A percentile compares a stretch with the other conserved stretches of the same genome.
These are phyloP conservation scores for Salvelinus sp. DNA, from an alignment of 2,113 vertebrate species.

Conservation along the genomic window DNA sequence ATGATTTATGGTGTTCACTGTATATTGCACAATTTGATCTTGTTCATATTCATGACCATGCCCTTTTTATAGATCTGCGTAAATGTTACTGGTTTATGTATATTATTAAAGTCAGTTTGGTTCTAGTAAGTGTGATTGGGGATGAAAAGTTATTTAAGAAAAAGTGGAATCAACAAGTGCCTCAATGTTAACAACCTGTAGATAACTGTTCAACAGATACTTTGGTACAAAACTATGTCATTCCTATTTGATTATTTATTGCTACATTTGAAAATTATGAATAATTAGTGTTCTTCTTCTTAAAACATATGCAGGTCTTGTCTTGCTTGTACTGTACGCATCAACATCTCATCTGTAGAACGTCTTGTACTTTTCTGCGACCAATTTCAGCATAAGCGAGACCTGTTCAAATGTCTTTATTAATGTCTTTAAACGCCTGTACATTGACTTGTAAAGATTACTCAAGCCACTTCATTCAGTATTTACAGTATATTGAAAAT, in stretches of 20 bases:
- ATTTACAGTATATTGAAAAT: neutral
- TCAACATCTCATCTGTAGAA: constrained; percentile 14
- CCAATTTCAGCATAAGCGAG: neutral
- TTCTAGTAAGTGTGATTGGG: neutral
- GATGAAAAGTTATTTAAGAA: neutral
- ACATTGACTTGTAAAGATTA: neutral
- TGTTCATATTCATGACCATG: neutral
- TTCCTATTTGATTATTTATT: constrained; percentile 21
- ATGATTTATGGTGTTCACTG: too few species aligned
- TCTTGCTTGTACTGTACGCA: neutral
- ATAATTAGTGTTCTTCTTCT: neutral
- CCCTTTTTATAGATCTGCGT: neutral
- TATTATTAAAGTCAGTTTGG: constrained; percentile 3
- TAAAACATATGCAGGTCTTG: neutral
- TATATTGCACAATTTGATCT: constrained; percentile 27
- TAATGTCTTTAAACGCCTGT: constrained; percentile 21
- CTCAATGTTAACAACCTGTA: constrained; percentile 29
- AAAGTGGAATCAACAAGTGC: constrained; percentile 53
- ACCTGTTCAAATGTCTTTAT: neutral
- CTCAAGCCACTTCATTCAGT: constrained; percentile 6
- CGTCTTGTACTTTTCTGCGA: neutral
- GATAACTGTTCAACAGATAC: constrained; percentile 14
- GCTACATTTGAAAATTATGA: neutral
- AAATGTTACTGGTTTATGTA: neutral
- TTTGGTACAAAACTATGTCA: constrained; percentile 9